Percentiles rank a stretch among this genome's conserved stretches.
These are phyloP conservation scores for Dyspetes luteomarginatus DNA, from an alignment of 2,888 invertebrate species.

Conservation along the genomic window DNA sequence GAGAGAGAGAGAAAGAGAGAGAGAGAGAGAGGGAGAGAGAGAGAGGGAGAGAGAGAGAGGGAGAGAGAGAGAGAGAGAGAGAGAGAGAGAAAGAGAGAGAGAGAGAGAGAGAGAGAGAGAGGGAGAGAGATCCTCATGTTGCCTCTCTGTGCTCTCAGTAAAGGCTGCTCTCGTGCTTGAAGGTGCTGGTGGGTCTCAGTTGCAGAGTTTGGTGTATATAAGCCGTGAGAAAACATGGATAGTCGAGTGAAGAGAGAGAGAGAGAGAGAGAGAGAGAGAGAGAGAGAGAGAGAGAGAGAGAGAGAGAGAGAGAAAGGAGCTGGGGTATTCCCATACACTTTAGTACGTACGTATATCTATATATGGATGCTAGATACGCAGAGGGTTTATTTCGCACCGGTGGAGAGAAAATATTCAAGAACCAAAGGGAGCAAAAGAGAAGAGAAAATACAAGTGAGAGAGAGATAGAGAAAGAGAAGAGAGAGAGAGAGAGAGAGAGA, in stretches of 20 bases:
- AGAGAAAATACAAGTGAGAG: neutral
- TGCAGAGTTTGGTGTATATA: conserved; percentile 24
- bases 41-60: neutral
- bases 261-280: too few relatives aligned
- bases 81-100: conserved; percentile 1
- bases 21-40: neutral
- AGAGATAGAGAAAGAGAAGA: neutral
- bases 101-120: neutral
- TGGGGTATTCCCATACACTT: conserved; percentile 35
- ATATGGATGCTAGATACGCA: conserved; percentile 1
- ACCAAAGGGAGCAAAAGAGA: too few relatives aligned
- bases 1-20: neutral
- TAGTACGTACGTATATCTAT: conserved; percentile 1
- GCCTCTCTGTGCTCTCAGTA: conserved; percentile 18
- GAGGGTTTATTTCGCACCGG: conserved; percentile 22
- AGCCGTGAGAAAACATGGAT: conserved; percentile 24
- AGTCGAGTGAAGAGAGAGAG: too few relatives aligned
- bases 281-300: too few relatives aligned
- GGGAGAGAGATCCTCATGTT: neutral
- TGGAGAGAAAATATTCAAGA: conserved; percentile 48
- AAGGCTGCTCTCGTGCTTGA: conserved; percentile 6
- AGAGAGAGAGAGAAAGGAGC: neutral
- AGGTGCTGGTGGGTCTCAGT: conserved; percentile 22
- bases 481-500: neutral
- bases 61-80: neutral